A percentile compares a stretch with the other conserved stretches of the same genome.
phyloP scores from a whole-genome alignment of 2,797 vertebrate genomes.

The Aplochiton taeniatus region DNA sequence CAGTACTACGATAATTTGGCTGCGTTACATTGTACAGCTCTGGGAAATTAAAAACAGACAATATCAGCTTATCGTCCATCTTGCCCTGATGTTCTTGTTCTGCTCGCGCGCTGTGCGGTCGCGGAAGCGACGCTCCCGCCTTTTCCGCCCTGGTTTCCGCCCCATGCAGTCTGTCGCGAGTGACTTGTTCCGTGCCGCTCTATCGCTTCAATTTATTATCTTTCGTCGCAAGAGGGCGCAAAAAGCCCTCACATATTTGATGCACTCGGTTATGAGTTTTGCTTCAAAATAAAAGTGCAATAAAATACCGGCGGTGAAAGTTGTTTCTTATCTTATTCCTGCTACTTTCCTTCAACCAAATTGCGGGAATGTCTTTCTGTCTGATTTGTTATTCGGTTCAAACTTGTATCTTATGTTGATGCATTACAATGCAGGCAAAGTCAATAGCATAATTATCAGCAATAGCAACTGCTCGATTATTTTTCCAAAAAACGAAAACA shows the following conservation, averaged over 20 bases:
- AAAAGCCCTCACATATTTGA: background rate
- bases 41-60: constrained; percentile 67
- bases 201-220: background rate
- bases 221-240: constrained; percentile 41
- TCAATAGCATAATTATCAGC: no score
- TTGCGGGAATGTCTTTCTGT: no score
- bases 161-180: constrained; percentile 14
- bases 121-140: constrained; percentile 75
- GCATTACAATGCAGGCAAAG: no score
- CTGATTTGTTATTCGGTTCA: no score
- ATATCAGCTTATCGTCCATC: constrained; percentile 77
- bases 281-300: no score
- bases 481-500: no score
- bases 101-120: constrained; percentile 18
- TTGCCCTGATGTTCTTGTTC: constrained; percentile 39
- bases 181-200: background rate
- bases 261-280: no score
- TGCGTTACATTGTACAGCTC: constrained; percentile 72
- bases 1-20: constrained; percentile 68
- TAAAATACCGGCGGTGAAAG: no score
- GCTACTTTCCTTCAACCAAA: no score
- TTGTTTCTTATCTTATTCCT: no score
- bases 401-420: no score
- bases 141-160: constrained; percentile 71
- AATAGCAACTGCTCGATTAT: no score